phyloP scores from a whole-genome alignment of 2,888 invertebrate genomes.

The Sinhomidia bicolor region DNA sequence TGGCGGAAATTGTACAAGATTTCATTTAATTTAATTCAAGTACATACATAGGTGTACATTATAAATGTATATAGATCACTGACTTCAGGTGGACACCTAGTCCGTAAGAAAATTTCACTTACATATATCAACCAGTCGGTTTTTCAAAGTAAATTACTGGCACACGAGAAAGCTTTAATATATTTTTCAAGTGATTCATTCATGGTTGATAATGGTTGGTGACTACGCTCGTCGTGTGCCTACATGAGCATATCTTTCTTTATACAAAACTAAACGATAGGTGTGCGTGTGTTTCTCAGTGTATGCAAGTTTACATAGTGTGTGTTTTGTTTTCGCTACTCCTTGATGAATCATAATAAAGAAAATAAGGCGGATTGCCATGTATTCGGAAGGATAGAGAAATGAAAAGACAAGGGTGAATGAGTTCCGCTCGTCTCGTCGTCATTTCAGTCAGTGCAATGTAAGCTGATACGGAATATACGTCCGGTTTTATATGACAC shows the following conservation, averaged over 20 bases:
- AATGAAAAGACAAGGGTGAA: slow-evolving; percentile 36
- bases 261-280: neutral
- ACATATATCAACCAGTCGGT: no score
- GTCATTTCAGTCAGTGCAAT: neutral
- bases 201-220: slow-evolving; percentile 8
- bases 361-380: slow-evolving; percentile 4
- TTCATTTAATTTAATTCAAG: no score
- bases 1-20: no score
- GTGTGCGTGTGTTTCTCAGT: neutral
- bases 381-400: slow-evolving; percentile 36
- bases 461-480: slow-evolving; percentile 10
- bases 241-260: neutral
- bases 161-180: no score
- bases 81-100: no score
- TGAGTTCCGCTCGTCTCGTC: slow-evolving; percentile 47
- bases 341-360: slow-evolving; percentile 41
- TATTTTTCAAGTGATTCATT: slow-evolving; percentile 42
- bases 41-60: no score
- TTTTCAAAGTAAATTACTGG: no score
- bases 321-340: slow-evolving; percentile 48
- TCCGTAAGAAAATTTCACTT: no score
- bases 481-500: neutral
- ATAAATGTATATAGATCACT: no score
- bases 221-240: slow-evolving; percentile 3
- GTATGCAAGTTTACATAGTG: neutral